These are phyloP conservation scores for Enteromius mattozi DNA, from an alignment of 2,797 vertebrate genomes.

Conservation along the genomic window DNA sequence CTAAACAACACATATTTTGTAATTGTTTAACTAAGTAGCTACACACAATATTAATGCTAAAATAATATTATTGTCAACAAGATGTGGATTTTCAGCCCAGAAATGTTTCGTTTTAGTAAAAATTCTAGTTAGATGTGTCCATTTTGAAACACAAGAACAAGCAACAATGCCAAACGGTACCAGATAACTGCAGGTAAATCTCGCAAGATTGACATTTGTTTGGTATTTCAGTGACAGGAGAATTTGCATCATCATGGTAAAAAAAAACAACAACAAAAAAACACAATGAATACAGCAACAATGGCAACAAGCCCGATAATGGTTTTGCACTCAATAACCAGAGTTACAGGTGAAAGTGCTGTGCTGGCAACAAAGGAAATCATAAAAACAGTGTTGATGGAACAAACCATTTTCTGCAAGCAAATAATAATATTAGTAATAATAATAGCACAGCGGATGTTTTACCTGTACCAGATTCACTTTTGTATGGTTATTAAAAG, in stretches of 20 bases:
- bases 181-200: background rate
- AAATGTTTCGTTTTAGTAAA: background rate
- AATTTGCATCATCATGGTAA: constrained; percentile 33
- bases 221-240: background rate
- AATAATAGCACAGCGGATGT: background rate
- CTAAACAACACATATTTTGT: background rate
- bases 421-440: background rate
- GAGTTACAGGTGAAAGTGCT: constrained; percentile 30
- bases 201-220: background rate
- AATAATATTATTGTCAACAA: background rate
- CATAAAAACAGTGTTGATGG: constrained; percentile 21
- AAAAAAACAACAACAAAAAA: constrained; percentile 1
- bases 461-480: background rate
- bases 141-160: background rate
- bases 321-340: constrained; percentile 6
- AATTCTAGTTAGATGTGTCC: background rate
- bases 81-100: background rate
- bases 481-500: background rate
- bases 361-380: constrained; percentile 34
- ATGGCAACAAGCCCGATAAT: constrained; percentile 18
- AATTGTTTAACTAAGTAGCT: background rate
- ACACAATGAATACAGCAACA: constrained; percentile 26
- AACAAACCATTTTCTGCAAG: constrained; percentile 19
- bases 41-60: background rate
- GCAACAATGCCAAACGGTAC: background rate